These are phyloP conservation scores for Actinia equina DNA, from an alignment of 64 coral and sea anemone species.

Conservation along the genomic window DNA sequence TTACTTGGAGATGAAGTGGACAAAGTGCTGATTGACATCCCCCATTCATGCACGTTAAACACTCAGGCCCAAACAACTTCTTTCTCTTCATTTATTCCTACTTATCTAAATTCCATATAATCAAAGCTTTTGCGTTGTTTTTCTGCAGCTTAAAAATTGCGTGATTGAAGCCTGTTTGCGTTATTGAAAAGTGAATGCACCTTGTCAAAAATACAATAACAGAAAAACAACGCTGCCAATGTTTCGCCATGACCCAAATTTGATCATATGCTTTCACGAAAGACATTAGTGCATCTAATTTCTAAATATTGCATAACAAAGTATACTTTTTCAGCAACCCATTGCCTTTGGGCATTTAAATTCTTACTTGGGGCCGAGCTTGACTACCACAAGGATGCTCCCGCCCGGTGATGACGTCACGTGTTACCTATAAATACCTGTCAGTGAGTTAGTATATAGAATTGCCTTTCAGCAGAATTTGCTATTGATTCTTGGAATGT, in stretches of 20 bases:
- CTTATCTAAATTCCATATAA: not conserved
- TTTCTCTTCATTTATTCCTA: not conserved
- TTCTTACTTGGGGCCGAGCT: not conserved
- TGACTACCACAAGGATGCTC: not conserved
- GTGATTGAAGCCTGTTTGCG: not conserved
- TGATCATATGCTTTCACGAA: not conserved
- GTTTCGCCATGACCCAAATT: not conserved
- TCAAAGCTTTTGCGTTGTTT: not conserved
- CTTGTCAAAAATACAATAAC: not conserved
- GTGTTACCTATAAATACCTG: not conserved
- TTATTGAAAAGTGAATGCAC: not conserved
- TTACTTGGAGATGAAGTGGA: not conserved
- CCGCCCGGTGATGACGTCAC: not conserved
- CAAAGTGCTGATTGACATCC: not conserved
- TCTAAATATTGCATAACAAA: not conserved
- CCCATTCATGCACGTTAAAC: not conserved
- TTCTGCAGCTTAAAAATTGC: not conserved
- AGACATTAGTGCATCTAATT: not conserved
- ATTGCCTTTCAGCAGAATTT: not conserved
- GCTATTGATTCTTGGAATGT: not conserved
- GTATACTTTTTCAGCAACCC: not conserved
- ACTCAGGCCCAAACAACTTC: not conserved
- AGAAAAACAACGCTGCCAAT: not conserved
- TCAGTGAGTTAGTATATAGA: not conserved
- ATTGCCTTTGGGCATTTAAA: constrained; percentile 4